Evolutionary conservation across 1,140 invertebrate species (phyloP), one percentile per base, ranked within the genome.

Genomic region (Drosophila elegans): DNA sequence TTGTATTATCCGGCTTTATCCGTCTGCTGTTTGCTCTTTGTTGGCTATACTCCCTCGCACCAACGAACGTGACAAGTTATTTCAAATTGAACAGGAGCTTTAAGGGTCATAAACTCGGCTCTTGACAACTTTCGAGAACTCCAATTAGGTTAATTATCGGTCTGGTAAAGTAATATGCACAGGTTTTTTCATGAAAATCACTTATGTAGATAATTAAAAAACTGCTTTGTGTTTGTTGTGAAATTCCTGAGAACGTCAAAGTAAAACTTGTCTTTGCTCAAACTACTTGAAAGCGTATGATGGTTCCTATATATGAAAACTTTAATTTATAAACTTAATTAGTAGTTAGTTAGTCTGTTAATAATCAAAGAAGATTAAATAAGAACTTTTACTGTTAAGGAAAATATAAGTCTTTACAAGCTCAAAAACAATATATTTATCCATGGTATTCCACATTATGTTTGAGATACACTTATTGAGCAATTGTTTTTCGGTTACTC

Each of bases 1-100:
- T 68, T 82, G 68, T 59, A 57, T 74, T 57, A 39, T 55, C 61
- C 56, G 56, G 64, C 64, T 55, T 60, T 59, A 78, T 71, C 53
- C 48, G 53, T 41, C 52, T 62, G 52, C 56, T 62, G 29, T 53
- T 56, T 59, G 52, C 27, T 64, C 49, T 53, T 61, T 67, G 41
- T 62, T 74, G 68, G 36, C 13, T n/a, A 49, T 38, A 56, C 42
- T 60, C 41, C 41, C 32, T 57, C 41, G 36, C 21, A 57, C 41
- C 21, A 52, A 25, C 52, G 34, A 74, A 57, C 39, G 51, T 52
- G 72, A 63, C 39, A 54, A 63, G 45, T 52, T 54, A 41, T 49
- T 45, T 39, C 27, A 27, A 44, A 72, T 41, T 59, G 68, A 44
- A 60, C 54, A 34, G 42, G 38, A 64, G 34, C 39, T 69, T 41